These are phyloP conservation scores for Aleiodes leptofemur DNA, from an alignment of 2,888 invertebrate species.

Conservation along the genomic window DNA sequence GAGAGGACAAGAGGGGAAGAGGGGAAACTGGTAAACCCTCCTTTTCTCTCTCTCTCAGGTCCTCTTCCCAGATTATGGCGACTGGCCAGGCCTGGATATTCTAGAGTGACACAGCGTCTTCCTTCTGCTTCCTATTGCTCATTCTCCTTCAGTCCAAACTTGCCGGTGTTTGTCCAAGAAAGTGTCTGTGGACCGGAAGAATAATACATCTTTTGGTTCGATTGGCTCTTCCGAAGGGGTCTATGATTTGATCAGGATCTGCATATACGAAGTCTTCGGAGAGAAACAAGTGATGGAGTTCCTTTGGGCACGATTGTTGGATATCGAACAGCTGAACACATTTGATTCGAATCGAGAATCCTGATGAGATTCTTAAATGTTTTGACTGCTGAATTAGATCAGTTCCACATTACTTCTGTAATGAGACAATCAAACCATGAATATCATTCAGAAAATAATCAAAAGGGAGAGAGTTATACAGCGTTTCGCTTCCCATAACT, in stretches of 20 bases:
- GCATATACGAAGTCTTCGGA: no score
- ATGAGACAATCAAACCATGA: no score
- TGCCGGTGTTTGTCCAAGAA: slow-evolving; percentile 62
- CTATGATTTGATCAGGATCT: not conserved
- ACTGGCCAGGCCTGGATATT: slow-evolving; percentile 68
- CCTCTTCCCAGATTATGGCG: slow-evolving; percentile 72
- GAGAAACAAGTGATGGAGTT: no score
- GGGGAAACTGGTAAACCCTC: slow-evolving; percentile 5
- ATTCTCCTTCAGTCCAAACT: slow-evolving; percentile 33
- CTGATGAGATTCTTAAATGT: no score
- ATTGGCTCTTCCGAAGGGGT: not conserved
- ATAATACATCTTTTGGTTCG: slow-evolving; percentile 65
- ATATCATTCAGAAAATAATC: no score
- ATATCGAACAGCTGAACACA: no score
- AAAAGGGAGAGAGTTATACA: no score
- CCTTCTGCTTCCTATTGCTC: slow-evolving; percentile 10
- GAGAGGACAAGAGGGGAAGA: not conserved
- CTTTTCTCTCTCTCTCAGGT: slow-evolving; percentile 49
- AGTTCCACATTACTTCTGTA: no score
- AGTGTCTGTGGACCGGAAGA: slow-evolving; percentile 71
- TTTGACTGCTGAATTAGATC: no score
- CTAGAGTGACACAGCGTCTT: slow-evolving; percentile 40
- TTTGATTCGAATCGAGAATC: no score
- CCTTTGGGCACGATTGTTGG: no score
- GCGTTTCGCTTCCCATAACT: no score